A percentile compares a stretch with the other conserved stretches of the same genome.
Evolutionary conservation across 2,888 invertebrate genomes (phyloP).

Genomic region (Limulus polyphemus): DNA sequence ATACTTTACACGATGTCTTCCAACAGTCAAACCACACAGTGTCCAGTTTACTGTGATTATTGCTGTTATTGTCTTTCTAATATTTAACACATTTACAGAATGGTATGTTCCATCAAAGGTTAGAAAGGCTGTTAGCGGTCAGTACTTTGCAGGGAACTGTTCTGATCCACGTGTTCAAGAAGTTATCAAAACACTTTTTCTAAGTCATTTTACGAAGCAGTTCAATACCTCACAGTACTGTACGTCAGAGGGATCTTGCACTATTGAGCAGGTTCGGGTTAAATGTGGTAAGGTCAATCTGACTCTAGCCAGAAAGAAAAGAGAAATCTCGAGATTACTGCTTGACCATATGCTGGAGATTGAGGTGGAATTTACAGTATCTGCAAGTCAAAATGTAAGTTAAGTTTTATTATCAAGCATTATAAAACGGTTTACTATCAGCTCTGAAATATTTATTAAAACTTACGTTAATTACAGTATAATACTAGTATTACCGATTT

Average conservation of each 20-base stretch:
- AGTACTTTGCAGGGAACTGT: conserved; percentile 14
- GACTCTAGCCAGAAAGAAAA: neutral
- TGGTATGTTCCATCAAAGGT: conserved; percentile 3
- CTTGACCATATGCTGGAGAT: conserved; percentile 7
- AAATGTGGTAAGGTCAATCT: conserved; percentile 6
- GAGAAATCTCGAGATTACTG: conserved; percentile 5
- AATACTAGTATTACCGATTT: too few species aligned
- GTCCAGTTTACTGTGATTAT: too few species aligned
- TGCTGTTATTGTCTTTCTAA: neutral
- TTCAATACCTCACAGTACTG: conserved; percentile 4
- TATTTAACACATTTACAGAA: neutral
- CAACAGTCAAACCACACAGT: too few species aligned
- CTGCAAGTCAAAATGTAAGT: neutral
- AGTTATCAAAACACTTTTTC: conserved; percentile 8
- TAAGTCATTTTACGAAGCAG: neutral
- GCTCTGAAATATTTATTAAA: too few species aligned
- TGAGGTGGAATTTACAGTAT: conserved; percentile 14
- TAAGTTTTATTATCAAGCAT: neutral
- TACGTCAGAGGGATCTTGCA: neutral
- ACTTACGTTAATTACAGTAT: too few species aligned
- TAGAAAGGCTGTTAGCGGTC: conserved; percentile 2
- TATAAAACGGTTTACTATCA: too few species aligned
- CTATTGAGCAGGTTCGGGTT: conserved; percentile 3
- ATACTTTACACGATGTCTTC: too few species aligned
- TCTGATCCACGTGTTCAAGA: conserved; percentile 6